Evolutionary conservation across 1,140 invertebrate species (phyloP), one percentile per base, ranked within the genome.

Genomic region (Eurosta solidaginis): DNA sequence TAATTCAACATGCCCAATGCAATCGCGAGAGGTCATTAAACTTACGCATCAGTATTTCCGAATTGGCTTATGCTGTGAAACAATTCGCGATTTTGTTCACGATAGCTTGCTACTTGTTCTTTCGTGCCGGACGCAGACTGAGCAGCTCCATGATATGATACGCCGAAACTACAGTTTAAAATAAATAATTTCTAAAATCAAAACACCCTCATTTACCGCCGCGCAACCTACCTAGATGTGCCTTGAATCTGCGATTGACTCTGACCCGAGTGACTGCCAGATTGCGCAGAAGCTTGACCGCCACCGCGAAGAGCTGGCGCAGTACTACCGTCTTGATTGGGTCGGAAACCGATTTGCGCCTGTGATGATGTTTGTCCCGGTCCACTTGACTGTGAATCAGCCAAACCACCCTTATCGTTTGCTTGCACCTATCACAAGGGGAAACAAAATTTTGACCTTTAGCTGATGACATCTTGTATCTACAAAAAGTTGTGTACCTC

Each of bases 271-370:
- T 91, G 89, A 12, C 91, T 90, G 77, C 93, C 93, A 78, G 93
- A 93, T 88, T 94, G 93, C 3, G 94, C 92, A 10, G 92, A 93
- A 0, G 94, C 92, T 76, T 91, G 91, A 9, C 94, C 94, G 14
- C 94, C 93, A 2, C 94, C 94, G 79, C 89, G 89, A 80, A 93
- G 94, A 44, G 92, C 91, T 36, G 87, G 88, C 7, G 82, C 84
- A 80, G 88, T 80, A 76, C 85, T 79, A 73, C 89, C 90, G 82
- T 91, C 88, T 85, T 92, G 89, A 84, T 91, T 90, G 0, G 94
- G 94, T 68, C 92, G 92, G 82, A 96, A 96, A 4, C 94, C 94
- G 50, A 96, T 95, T 89, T 95, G 94, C 17, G 94, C 94, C 88
- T 96, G 94, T 42, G 94, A 95, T 1, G 93, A 95, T 0, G 94